Evolutionary conservation across 2,113 vertebrate species (phyloP).

Genomic region (Orcinus orca): DNA sequence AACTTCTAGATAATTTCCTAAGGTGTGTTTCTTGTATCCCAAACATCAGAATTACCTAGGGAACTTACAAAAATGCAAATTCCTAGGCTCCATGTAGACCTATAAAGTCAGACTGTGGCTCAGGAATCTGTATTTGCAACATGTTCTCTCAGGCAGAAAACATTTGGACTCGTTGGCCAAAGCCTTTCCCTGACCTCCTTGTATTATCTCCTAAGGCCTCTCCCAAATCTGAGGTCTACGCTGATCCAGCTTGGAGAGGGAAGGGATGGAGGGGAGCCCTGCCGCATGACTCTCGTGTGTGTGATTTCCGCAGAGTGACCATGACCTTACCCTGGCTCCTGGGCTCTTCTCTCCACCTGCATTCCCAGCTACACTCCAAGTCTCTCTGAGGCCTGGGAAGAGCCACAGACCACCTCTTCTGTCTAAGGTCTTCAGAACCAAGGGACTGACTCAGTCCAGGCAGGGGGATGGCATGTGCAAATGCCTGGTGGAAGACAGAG

Average conservation of each 20-base stretch:
- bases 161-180: not conserved
- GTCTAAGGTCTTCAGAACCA: not conserved
- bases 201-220: not conserved
- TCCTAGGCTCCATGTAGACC: not conserved
- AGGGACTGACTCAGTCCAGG: not conserved
- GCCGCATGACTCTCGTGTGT: not conserved
- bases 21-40: not conserved
- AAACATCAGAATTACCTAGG: not conserved
- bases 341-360: not conserved
- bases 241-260: not conserved
- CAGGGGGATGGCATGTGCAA: not conserved
- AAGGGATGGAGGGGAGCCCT: not conserved
- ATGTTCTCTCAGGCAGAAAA: not conserved
- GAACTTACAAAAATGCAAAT: not conserved
- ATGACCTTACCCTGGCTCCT: not conserved
- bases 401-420: not conserved
- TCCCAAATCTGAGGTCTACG: not conserved
- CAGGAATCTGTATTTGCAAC: not conserved
- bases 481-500: not conserved
- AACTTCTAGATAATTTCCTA: not conserved
- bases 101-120: not conserved
- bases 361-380: not conserved
- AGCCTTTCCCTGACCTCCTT: not conserved
- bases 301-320: not conserved
- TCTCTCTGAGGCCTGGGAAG: not conserved